Evolutionary conservation across 2,888 invertebrate species (phyloP), one percentile per base, ranked within the genome.

Genomic region (Galeopsomyia nigrocyanea): DNA sequence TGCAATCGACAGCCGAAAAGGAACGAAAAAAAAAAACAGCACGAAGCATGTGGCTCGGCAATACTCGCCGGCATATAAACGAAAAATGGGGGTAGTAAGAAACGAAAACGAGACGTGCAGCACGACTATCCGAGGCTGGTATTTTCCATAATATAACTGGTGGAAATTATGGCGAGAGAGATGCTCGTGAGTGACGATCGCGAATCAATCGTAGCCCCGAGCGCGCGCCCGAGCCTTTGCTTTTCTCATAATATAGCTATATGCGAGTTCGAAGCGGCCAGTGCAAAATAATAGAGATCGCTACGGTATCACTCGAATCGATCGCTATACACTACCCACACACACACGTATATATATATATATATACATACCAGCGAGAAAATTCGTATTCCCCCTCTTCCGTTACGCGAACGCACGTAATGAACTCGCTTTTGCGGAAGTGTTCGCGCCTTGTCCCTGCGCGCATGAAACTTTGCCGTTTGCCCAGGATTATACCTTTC

Each of bases 101-200:
- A 61, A 53, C 39, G 53, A 71, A 68, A 75, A 71, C 67, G 68
- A 75, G 71, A 68, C 75, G 66, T 73, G 75, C 75, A 53, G 73
- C 75, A 75, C 75, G 73, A 73, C 63, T 62, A 22, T 63, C 46
- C 14, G 56, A 51, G 68, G 46, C 19, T 31, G n/a, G 21, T 39
- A 62, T 68, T 73, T 73, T 69, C 69, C 72, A 14, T 65, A 70
- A 70, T 65, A 68, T 65, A 73, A 46, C 71, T 61, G 58, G 71
- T 58, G 2, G 61, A 75, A 75, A 75, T 75, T 73, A 73, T 62
- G 64, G 50, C 68, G 68, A 17, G 13, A 17, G 13, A 39, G 57
- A 68, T 61, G 61, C 71, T 75, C 68, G 71, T 75, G 75, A 75
- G 63, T 75, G 75, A 75, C 67, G 75, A 75, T 73, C 73, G 70